phyloP scores from a whole-genome alignment of 2,113 vertebrate genomes.

The Agapornis roseicollis region DNA sequence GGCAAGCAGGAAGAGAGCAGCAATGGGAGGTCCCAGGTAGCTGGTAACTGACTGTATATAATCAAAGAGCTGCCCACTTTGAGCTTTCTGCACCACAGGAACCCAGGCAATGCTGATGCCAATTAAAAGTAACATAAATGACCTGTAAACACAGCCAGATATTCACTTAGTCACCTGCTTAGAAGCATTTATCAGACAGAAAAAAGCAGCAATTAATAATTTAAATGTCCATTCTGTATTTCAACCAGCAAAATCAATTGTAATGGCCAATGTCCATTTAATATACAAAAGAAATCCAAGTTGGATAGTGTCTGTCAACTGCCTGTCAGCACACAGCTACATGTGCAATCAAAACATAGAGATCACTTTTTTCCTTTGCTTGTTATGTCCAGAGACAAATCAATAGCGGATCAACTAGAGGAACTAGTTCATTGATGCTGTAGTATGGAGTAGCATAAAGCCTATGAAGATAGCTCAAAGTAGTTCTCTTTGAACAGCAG shows the following conservation, averaged over 20 bases:
- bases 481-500: not conserved
- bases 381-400: not conserved
- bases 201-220: not conserved
- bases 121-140: constrained; percentile 89
- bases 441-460: not conserved
- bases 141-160: constrained; percentile 71
- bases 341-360: not conserved
- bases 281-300: not conserved
- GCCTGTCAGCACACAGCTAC: not conserved
- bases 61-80: constrained; percentile 93
- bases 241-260: not conserved
- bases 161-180: constrained; percentile 14
- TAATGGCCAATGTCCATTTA: not conserved
- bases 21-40: constrained; percentile 91
- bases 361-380: not conserved
- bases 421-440: not conserved
- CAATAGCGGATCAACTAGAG: not conserved
- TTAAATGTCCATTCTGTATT: not conserved
- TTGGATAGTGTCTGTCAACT: not conserved
- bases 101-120: constrained; percentile 95
- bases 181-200: constrained; percentile 3
- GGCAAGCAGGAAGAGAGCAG: constrained; percentile 88
- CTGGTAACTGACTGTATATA: constrained; percentile 95
- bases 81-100: constrained; percentile 88
- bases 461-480: not conserved